Evolutionary conservation across 37 sponge, comb jelly and placozoan genomes (phyloP), one percentile per base, ranked within the genome.

Genomic region (Beroe ovata): DNA sequence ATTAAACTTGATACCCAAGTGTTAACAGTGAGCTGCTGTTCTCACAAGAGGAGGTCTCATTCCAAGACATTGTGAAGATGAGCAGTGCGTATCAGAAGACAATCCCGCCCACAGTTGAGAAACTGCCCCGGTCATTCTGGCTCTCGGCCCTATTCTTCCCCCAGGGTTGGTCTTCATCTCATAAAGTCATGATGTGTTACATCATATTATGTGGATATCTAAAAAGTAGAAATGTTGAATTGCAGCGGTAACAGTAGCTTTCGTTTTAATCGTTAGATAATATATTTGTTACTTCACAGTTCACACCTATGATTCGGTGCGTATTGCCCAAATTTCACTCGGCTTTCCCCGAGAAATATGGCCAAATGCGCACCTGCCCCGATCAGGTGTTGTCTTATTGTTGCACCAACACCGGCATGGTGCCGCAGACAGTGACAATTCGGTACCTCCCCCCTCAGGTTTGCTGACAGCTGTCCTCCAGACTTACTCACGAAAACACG

Each of bases 131-230:
- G 58, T 94, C 94, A 34, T 99, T 91, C 92, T 99, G 99, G 99
- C 58, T 99, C 35, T 95, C 95, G 14, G 99, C 96, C 16, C 96
- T 99, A 88, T 99, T 95, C 92, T 99, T 99, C 89, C 99, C 99
- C 25, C 99, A 96, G 95, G 99, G 94, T 94, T 4, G 4, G 22
- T 62, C 4, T 62, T 28, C n/a, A n/a, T n/a, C n/a, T n/a, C n/a
- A 19, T 58, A 18, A 58, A 19, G 16, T 58, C 18, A 19, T 58
- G 11, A 18, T 58, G 59, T 19, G 59, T 58, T 11, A 58, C 18
- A 19, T 58, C 59, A 11, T 19, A 18, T 19, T 19, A 58, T 58
- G 18, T 11, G 59, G 18, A 19, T 58, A 19, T 11, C 59, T 58
- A 58, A 58, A 58, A 58, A 58, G 18, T 58, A 18, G 16, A 58